Evolutionary conservation across 2,888 invertebrate genomes (phyloP).

Genomic region (Drosophila mayaguana): DNA sequence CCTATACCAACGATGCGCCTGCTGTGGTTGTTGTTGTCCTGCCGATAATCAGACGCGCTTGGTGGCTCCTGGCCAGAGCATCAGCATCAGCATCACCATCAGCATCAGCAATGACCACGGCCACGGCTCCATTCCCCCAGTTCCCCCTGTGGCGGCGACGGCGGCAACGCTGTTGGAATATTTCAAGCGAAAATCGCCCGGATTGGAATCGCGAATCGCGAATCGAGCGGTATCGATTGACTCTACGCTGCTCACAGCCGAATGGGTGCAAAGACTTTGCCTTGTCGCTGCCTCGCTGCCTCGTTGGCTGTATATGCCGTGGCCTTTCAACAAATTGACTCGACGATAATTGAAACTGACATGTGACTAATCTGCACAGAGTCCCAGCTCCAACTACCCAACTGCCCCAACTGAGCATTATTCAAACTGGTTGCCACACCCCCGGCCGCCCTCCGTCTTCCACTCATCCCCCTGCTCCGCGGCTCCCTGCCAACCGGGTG

Average conservation of each 20-base stretch:
- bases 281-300: not conserved
- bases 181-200: constrained; percentile 78
- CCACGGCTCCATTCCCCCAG: constrained; percentile 37
- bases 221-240: constrained; percentile 71
- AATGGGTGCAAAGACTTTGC: constrained; percentile 51
- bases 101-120: constrained; percentile 12
- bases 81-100: constrained; percentile 2
- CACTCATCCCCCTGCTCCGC: not conserved
- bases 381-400: constrained; percentile 31
- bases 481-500: constrained; percentile 48
- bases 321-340: constrained; percentile 84
- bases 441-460: not conserved
- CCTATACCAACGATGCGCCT: constrained; percentile 62
- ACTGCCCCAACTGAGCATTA: constrained; percentile 58
- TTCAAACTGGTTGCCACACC: constrained; percentile 57
- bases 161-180: constrained; percentile 69
- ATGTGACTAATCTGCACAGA: constrained; percentile 84
- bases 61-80: constrained; percentile 69
- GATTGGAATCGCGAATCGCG: constrained; percentile 69
- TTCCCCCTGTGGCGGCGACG: constrained; percentile 51
- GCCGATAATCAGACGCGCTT: constrained; percentile 81
- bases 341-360: constrained; percentile 85
- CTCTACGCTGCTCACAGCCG: constrained; percentile 37
- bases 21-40: constrained; percentile 61
- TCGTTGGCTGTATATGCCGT: constrained; percentile 48